Percentiles rank a stretch among this genome's conserved stretches.
Conservation (phyloP, 2,797 vertebrate genomes). For the Hippoglossus hippoglossus region DNA sequence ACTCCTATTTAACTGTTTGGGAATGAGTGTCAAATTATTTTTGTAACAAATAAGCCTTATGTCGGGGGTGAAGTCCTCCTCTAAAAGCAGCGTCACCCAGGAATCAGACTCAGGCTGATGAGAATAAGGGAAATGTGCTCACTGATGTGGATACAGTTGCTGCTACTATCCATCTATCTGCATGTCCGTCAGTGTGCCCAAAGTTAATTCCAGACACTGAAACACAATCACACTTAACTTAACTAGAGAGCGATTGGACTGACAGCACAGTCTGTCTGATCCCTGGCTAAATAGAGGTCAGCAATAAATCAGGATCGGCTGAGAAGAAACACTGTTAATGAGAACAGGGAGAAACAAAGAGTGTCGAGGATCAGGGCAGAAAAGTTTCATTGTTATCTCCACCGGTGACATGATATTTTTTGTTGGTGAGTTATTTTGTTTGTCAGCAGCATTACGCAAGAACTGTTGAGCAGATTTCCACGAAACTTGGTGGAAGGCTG, state of each 20-base stretch:
- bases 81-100: conserved; percentile 19
- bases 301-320: conserved; percentile 69
- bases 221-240: conserved; percentile 72
- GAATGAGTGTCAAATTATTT: conserved; percentile 37
- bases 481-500: no score
- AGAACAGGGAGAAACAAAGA: conserved; percentile 45
- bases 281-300: conserved; percentile 75
- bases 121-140: conserved; percentile 29
- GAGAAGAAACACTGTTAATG: conserved; percentile 66
- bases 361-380: neutral
- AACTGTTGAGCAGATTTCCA: no score
- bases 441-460: no score
- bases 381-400: conserved; percentile 30
- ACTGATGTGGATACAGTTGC: conserved; percentile 21
- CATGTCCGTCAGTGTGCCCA: conserved; percentile 57
- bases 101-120: conserved; percentile 9
- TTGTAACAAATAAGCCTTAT: conserved; percentile 20
- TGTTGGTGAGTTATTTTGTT: no score
- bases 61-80: conserved; percentile 24
- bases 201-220: conserved; percentile 69
- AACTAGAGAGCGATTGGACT: conserved; percentile 72
- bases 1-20: conserved; percentile 20
- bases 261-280: conserved; percentile 73
- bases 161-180: conserved; percentile 48
- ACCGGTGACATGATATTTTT: no score